Base-by-base conservation (phyloP, 2,797 vertebrate genomes). In the Spinus pinus region DNA sequence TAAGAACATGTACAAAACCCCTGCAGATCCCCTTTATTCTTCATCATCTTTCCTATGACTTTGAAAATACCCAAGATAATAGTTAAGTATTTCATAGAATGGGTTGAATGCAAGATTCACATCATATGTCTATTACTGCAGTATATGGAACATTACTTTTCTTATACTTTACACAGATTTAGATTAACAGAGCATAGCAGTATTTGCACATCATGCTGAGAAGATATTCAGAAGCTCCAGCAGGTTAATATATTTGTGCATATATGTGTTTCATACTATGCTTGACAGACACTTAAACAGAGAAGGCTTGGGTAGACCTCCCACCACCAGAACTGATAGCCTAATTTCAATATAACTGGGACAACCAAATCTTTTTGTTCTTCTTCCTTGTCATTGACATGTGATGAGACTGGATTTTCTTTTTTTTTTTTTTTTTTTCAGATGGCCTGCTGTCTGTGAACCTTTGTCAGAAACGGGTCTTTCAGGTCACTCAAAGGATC, bases 111-210 rank as follows among this genome's bases (percentile, higher is more conserved):
- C 9, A 79, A 88, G 73, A 88, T 62, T 88, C 47, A 65, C 39
- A 88, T 93, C 16, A 65, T 62, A 79, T 30, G 15, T 50, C 58
- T 72, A 50, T 81, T 86, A 86, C n/a, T 44, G 23, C 15, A 79
- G 46, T 84, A 44, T 84, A 92, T 62, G 88, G 66, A 92, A 86
- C 83, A 93, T 94, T 94, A 93, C 70, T 90, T 93, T 88, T 75
- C 70, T 88, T 33, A 83, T 58, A 47, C 18, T 90, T 92, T 37
- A 54, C 42, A 74, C 22, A 84, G 54, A 88, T 93, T 90, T 92
- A 86, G 37, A 81, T 83, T 92, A 93, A 71, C 58, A 74, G 61
- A 90, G 42, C 18, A 3, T 54, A 94, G 42, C 70, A 65, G 24
- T 37, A 64, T 61, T 88, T 86, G 16, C 14, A 61, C 27, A 57